These are phyloP conservation scores for Exephanes ischioxanthus DNA, from an alignment of 2,888 invertebrate genomes.

Conservation along the genomic window DNA sequence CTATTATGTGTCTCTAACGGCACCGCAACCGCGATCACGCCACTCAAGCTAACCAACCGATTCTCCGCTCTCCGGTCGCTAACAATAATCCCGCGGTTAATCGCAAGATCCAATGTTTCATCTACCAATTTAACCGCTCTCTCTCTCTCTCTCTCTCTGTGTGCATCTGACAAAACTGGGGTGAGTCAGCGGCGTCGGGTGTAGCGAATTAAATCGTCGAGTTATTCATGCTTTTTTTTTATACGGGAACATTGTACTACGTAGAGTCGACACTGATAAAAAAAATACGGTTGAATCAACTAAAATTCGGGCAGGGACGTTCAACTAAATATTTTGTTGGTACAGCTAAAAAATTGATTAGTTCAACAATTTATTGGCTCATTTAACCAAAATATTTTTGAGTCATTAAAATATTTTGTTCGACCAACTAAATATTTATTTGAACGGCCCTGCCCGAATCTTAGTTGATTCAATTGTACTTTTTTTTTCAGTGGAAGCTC, in stretches of 20 bases:
- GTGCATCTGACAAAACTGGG: not conserved
- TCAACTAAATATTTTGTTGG: too few species aligned
- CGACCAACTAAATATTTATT: too few species aligned
- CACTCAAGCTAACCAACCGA: conserved; percentile 11
- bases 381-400: too few species aligned
- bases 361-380: too few species aligned
- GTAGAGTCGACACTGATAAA: too few species aligned
- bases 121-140: not conserved
- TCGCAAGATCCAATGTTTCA: conserved; percentile 31
- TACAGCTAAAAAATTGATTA: too few species aligned
- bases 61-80: not conserved
- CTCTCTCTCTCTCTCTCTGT: not conserved
- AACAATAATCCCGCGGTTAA: conserved; percentile 35
- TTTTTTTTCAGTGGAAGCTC: too few species aligned
- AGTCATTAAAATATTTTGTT: too few species aligned
- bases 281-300: too few species aligned
- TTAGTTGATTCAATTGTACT: too few species aligned
- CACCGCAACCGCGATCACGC: conserved; percentile 24
- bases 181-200: conserved; percentile 14
- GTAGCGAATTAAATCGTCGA: conserved; percentile 1
- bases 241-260: not conserved
- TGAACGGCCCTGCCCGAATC: too few species aligned
- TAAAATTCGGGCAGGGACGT: too few species aligned
- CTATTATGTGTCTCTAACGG: not conserved
- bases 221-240: conserved; percentile 20